Base-by-base conservation (phyloP, 2,888 invertebrate species). In the Glaucopsyche alexis region DNA sequence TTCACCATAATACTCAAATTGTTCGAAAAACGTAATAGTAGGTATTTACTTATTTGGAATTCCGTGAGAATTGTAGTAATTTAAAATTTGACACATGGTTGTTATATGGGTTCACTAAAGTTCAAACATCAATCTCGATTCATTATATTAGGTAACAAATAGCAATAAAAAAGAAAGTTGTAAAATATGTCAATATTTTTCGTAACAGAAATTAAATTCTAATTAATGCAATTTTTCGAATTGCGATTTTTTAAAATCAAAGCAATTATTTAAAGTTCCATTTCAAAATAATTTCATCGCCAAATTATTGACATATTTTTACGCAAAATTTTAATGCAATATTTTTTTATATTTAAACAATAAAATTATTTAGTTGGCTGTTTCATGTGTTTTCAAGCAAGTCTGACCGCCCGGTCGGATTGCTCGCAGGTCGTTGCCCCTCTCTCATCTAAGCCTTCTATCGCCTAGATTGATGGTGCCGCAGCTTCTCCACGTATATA, bases 381-480 rank as follows among this genome's bases (percentile, higher is more conserved):
- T 76, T 73, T 76, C 71, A 71, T 74, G 74, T 74, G 73, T 76
- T 79, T 76, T 75, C 85, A 84, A 89, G 88, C 91, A 88, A 87
- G 90, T 87, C 87, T 83, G 81, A 73, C 79, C 84, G 86, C 84
- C 60, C 52, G 67, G 83, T 83, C 85, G 91, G 92, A 92, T 92
- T 92, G 91, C 87, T 81, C 13, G 47, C 67, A 84, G 93, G 92
- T 93, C 91, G 90, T 79, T 88, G 91, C 78, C 83, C 87, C 84
- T 74, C 74, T 74, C 76, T 80, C 85, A 87, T 89, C 89, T 85
- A 86, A 88, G 84, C 85, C 87, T 87, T 79, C 85, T 86, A 91
- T 90, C 88, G 85, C 80, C 85, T 87, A 89, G 89, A 91, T 91
- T 88, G 87, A 91, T 90, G 85, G 83, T 85, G 82, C 77, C 77